Percentiles rank a stretch among this genome's conserved stretches.
phyloP scores from a whole-genome alignment of 2,888 invertebrate species.

The Panzeria rudis region DNA sequence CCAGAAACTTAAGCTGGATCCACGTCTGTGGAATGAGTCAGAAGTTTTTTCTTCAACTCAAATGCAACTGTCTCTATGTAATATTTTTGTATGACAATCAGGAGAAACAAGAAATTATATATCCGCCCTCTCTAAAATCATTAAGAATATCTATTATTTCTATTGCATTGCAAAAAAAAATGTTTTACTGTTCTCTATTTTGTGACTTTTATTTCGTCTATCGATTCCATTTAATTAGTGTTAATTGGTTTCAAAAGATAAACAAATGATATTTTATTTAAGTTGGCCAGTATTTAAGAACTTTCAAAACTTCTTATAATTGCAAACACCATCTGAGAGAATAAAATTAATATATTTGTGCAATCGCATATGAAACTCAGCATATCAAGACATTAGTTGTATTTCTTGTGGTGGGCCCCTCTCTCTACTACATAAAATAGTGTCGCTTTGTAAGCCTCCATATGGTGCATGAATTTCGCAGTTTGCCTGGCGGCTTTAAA shows the following conservation, averaged over 20 bases:
- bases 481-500: slow-evolving; percentile 81
- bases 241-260: slow-evolving; percentile 78
- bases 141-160: too few relatives aligned
- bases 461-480: slow-evolving; percentile 18
- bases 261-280: slow-evolving; percentile 30
- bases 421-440: slow-evolving; percentile 36
- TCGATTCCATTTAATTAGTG: slow-evolving; percentile 81
- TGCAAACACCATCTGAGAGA: slow-evolving; percentile 28
- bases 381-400: slow-evolving; percentile 22
- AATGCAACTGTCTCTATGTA: too few relatives aligned
- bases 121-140: too few relatives aligned
- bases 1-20: too few relatives aligned
- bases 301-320: slow-evolving; percentile 2
- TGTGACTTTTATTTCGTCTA: slow-evolving; percentile 70
- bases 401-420: slow-evolving; percentile 5
- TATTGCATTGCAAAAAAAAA: too few relatives aligned
- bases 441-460: slow-evolving; percentile 11
- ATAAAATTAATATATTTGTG: slow-evolving; percentile 9
- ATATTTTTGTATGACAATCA: too few relatives aligned
- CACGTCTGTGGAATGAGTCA: too few relatives aligned
- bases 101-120: too few relatives aligned
- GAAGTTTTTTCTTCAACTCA: too few relatives aligned
- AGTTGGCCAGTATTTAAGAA: slow-evolving; percentile 7
- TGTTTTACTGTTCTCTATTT: not conserved
- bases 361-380: not conserved